Percentiles rank a stretch among this genome's conserved stretches.
Evolutionary conservation across 2,797 vertebrate genomes (phyloP).

Genomic region (Phylloscopus collybita): DNA sequence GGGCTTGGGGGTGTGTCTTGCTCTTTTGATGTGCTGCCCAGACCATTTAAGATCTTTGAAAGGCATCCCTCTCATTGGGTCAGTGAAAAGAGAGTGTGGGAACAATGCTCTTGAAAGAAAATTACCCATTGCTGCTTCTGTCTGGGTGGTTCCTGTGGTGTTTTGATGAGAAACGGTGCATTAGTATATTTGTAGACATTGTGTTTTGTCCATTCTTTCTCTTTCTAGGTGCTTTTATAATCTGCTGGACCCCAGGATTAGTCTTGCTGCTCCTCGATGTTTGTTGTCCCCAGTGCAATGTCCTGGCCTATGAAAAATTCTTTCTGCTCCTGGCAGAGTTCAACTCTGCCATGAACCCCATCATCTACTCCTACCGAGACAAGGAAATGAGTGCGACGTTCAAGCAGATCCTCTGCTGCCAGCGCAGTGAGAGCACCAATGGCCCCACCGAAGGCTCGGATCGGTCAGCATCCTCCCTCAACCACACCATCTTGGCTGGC

Average conservation of each 20-base stretch:
- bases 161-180: not conserved
- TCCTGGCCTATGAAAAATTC: slow-evolving; percentile 96
- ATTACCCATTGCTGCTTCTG: not conserved
- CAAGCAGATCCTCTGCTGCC: slow-evolving; percentile 97
- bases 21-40: slow-evolving; percentile 37
- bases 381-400: slow-evolving; percentile 99
- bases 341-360: slow-evolving; percentile 99
- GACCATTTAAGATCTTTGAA: slow-evolving; percentile 22
- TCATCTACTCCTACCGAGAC: slow-evolving; percentile 99
- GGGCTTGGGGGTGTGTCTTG: not conserved
- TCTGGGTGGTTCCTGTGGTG: not conserved
- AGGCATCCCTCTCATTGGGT: not conserved
- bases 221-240: slow-evolving; percentile 91
- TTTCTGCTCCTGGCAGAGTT: slow-evolving; percentile 97
- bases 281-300: slow-evolving; percentile 89
- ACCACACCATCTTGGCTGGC: slow-evolving; percentile 91
- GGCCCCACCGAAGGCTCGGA: slow-evolving; percentile 92
- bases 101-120: not conserved
- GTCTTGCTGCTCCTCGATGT: slow-evolving; percentile 95
- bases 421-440: slow-evolving; percentile 88
- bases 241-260: slow-evolving; percentile 97
- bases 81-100: slow-evolving; percentile 11
- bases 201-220: not conserved
- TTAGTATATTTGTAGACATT: not conserved
- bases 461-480: slow-evolving; percentile 93